phyloP scores from a whole-genome alignment of 2,113 vertebrate genomes.

The Acanthisitta chloris region DNA sequence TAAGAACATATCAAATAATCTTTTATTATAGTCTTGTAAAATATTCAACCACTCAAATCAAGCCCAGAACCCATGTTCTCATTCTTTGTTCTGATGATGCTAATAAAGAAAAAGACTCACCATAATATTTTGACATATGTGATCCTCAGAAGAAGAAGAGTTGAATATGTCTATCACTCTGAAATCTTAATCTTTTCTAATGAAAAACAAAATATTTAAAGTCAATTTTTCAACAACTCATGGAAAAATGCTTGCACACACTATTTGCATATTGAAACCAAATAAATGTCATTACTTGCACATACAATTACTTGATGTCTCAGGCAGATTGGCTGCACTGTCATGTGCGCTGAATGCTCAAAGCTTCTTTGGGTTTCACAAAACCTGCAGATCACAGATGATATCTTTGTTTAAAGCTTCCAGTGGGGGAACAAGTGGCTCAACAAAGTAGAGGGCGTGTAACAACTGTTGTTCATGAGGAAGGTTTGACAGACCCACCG shows the following conservation, averaged over 20 bases:
- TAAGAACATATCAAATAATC: background rate
- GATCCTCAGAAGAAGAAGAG: background rate
- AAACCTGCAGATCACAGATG: background rate
- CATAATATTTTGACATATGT: background rate
- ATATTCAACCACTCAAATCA: background rate
- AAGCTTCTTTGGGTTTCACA: background rate
- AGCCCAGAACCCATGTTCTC: background rate
- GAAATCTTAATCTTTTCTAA: background rate
- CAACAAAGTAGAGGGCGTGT: background rate
- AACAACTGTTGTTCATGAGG: background rate
- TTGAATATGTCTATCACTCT: background rate
- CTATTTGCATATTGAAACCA: background rate
- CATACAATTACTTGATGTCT: background rate
- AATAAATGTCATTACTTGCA: background rate
- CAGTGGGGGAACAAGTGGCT: background rate
- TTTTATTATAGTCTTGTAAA: constrained; percentile 1
- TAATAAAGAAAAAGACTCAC: background rate
- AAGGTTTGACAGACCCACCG: background rate
- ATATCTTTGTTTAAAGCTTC: background rate
- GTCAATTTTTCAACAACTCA: background rate
- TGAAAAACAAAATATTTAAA: background rate
- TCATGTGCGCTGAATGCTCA: background rate
- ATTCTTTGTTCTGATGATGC: background rate
- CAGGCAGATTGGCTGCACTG: background rate
- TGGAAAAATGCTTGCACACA: background rate